Conservation (phyloP, 1,140 invertebrate species). For the Drosophila ananassae region DNA sequence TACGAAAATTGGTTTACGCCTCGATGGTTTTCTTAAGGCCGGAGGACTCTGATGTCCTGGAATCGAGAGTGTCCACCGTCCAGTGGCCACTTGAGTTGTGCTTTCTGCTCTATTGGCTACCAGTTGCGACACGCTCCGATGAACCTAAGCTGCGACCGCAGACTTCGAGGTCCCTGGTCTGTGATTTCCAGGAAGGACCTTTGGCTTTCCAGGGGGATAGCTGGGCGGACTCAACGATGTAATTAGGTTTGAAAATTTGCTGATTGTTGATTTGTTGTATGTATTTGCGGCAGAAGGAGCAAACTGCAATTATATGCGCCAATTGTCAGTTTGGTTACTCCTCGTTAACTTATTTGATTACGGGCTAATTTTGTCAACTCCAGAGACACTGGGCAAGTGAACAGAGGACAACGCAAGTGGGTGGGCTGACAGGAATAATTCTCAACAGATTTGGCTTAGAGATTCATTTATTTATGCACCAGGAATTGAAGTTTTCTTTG, state of each 20-base stretch:
- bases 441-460: background rate
- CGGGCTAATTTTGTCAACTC: conserved; percentile 59
- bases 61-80: conserved; percentile 33
- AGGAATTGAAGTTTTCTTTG: background rate
- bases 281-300: conserved; percentile 36
- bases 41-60: conserved; percentile 34
- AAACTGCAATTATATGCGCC: conserved; percentile 71
- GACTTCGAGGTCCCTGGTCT: conserved; percentile 33
- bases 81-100: conserved; percentile 71
- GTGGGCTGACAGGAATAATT: background rate
- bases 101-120: conserved; percentile 77
- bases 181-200: conserved; percentile 57
- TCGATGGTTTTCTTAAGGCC: conserved; percentile 58
- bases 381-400: conserved; percentile 1
- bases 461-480: background rate
- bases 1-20: conserved; percentile 57
- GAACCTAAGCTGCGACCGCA: conserved; percentile 59
- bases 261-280: conserved; percentile 65
- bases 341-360: conserved; percentile 80
- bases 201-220: conserved; percentile 22
- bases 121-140: conserved; percentile 66
- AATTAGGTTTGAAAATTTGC: conserved; percentile 78
- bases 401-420: background rate
- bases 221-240: conserved; percentile 41
- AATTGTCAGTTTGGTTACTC: conserved; percentile 75